Evolutionary conservation across 2,888 invertebrate genomes (phyloP), one percentile per base, ranked within the genome.

Genomic region (Spilosoma lubricipeda): DNA sequence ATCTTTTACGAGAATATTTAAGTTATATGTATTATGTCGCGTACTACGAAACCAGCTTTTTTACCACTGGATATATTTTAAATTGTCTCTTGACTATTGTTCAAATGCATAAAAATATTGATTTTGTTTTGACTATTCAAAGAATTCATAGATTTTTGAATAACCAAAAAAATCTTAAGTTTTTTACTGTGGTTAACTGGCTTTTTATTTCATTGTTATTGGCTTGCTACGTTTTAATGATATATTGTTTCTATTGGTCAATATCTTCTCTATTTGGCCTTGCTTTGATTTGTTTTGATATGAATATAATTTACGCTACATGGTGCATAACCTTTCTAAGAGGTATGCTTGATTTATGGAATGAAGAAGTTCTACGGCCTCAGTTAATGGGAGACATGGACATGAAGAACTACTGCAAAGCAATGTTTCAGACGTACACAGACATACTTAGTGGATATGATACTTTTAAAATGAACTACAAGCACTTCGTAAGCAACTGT

Each of bases 51-150:
- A 36, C 72, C 0, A 2, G 63, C 9, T 76, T 69, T n/a, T 73
- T 70, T n/a, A 8, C 1, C 11, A 39, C 1, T 9, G 80, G 77
- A 7, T 77, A 69, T 27, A n/a, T 70, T 7, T 3, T 78, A 2
- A 82, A 78, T 33, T 79, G 36, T 36, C 0, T 73, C 30, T 36
- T 52, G 0, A 30, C 42, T 36, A 27, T 75, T 0, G 0, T 71
- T 8, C 13, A 78, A n/a, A 71, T 68, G 2, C 74, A 77, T 11
- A 45, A 66, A 0, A 75, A 74, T 45, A 67, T 84, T 0, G 23
- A 27, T 5, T 72, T 82, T 1, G 72, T 85, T 18, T 63, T 82
- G 9, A 72, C 27, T 8, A 72, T 84, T 65, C 84, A 84, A 75
- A 59, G 71, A 15, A 30, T 80, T 7, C 74, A 77, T 30, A 77